A percentile compares a stretch with the other conserved stretches of the same genome.
Evolutionary conservation across 2,113 vertebrate species (phyloP).

Genomic region (Poecile atricapillus): DNA sequence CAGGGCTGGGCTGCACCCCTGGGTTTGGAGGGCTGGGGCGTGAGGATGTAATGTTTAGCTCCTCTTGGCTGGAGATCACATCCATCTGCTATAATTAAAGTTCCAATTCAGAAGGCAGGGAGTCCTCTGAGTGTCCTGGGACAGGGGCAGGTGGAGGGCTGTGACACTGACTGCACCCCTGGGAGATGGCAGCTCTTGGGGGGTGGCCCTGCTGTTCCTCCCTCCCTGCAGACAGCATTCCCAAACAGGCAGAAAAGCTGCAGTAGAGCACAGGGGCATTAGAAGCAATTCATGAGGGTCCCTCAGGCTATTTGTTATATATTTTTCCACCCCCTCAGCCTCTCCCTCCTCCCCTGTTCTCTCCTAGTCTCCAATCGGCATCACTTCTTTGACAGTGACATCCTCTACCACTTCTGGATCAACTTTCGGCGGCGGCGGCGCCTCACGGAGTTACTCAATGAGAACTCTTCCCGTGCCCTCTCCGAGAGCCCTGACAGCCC

Average conservation of each 20-base stretch:
- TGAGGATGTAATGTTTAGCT: background rate
- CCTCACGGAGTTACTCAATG: slow-evolving; percentile 78
- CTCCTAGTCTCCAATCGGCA: slow-evolving; percentile 76
- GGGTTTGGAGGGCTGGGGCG: background rate
- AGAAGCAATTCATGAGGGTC: background rate
- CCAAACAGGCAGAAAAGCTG: background rate
- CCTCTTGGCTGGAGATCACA: background rate
- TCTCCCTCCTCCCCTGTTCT: background rate
- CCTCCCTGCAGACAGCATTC: background rate
- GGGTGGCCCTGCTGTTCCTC: background rate
- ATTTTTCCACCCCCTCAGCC: background rate
- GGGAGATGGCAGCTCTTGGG: background rate
- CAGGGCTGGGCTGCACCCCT: background rate
- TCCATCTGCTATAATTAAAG: background rate
- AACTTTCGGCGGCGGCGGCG: slow-evolving; percentile 78
- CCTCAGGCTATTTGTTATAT: fast-evolving
- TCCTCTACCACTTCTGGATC: slow-evolving; percentile 84
- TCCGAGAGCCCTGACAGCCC: slow-evolving; percentile 74
- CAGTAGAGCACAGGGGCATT: background rate
- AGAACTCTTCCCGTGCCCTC: slow-evolving; percentile 47
- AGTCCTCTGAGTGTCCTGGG: background rate
- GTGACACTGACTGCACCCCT: background rate
- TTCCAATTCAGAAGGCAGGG: background rate
- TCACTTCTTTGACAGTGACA: slow-evolving; percentile 82
- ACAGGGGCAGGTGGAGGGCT: background rate